A percentile compares a stretch with the other conserved stretches of the same genome.
Conservation (phyloP, 2,113 vertebrate species). For the Rhinogobius similis region DNA sequence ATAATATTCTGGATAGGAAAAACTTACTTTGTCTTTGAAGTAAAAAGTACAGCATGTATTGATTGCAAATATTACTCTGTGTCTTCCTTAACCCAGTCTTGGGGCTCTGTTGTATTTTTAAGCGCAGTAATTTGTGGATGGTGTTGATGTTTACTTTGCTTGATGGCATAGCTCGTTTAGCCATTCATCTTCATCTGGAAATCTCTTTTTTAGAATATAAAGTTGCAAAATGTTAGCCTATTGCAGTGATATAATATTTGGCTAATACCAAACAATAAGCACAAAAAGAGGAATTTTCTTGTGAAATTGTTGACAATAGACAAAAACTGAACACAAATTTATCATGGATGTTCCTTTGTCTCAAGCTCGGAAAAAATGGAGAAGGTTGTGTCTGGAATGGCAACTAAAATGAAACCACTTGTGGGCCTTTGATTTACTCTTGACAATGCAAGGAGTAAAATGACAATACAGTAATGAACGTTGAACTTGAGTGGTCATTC, state of each 20-base stretch:
- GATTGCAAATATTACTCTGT: neutral
- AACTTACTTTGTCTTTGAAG: neutral
- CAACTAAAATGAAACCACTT: neutral
- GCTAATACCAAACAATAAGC: neutral
- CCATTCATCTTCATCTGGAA: neutral
- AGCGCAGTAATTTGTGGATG: neutral
- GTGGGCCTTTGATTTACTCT: neutral
- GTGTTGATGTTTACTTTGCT: too few species aligned
- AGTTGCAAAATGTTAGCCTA: neutral
- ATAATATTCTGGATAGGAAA: neutral
- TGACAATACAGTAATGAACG: neutral
- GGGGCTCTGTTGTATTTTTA: neutral
- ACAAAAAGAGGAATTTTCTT: neutral
- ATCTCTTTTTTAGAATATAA: neutral
- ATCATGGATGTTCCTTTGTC: too few species aligned
- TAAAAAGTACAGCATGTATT: neutral
- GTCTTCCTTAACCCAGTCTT: constrained; percentile 38
- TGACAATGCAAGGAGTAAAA: neutral
- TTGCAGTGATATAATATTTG: neutral
- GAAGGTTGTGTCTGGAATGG: neutral
- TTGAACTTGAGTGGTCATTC: constrained; percentile 1
- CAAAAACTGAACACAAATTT: too few species aligned
- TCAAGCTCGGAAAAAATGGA: too few species aligned
- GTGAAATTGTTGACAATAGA: neutral
- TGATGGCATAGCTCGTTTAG: too few species aligned